Conservation (phyloP, 2,888 invertebrate genomes). For the Seira musarum region DNA sequence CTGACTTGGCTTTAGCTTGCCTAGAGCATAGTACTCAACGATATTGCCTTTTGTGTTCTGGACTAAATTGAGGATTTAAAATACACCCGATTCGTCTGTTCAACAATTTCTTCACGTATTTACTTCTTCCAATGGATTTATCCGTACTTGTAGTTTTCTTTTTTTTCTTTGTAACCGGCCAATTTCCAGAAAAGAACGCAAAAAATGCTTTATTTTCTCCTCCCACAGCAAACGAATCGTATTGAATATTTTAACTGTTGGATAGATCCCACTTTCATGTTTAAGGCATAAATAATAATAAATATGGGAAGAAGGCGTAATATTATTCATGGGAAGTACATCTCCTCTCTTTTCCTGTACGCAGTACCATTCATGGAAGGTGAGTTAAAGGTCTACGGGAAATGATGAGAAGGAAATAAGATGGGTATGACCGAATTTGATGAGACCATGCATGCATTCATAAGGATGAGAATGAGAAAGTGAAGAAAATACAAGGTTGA, state of each 20-base stretch:
- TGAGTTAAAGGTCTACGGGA: neutral
- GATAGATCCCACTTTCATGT: neutral
- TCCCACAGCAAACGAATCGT: neutral
- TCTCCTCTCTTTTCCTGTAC: neutral
- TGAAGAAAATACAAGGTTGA: slow-evolving; percentile 35
- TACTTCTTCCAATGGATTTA: neutral
- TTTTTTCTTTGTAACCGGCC: neutral
- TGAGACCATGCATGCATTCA: too few species aligned
- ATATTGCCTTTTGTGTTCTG: neutral
- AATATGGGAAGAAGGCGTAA: neutral
- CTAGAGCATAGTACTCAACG: neutral
- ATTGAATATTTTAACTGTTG: neutral
- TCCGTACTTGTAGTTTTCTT: neutral
- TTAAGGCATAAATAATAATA: slow-evolving; percentile 2
- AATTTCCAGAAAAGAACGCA: too few species aligned
- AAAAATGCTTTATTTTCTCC: neutral
- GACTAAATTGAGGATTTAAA: slow-evolving; percentile 2
- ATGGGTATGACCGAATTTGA: slow-evolving; percentile 18
- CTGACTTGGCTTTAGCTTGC: neutral
- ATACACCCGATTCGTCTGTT: neutral
- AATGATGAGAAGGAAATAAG: slow-evolving; percentile 1
- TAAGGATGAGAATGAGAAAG: slow-evolving; percentile 2
- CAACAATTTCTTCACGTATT: neutral
- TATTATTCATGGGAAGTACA: slow-evolving; percentile 12
- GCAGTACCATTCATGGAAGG: neutral